These are phyloP conservation scores for Montipora foliosa DNA, from an alignment of 64 coral and sea anemone genomes.

Conservation along the genomic window DNA sequence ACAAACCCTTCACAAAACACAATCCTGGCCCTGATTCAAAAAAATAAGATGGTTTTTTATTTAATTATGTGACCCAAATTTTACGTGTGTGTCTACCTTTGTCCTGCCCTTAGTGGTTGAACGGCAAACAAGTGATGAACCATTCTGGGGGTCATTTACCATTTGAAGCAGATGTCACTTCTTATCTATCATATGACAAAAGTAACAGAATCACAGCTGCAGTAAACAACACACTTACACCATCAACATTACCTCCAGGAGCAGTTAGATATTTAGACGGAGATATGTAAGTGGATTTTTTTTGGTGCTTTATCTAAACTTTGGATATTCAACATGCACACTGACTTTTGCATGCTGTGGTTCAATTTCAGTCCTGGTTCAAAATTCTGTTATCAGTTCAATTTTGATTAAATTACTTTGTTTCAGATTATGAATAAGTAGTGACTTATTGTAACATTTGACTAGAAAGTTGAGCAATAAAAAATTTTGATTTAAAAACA, in stretches of 20 bases:
- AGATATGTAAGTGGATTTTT: slow-evolving; percentile 15
- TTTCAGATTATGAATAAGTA: no score
- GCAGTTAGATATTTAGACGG: slow-evolving; percentile 64
- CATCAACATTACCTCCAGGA: slow-evolving; percentile 88
- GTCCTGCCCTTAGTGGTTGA: slow-evolving; percentile 74
- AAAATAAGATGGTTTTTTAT: no score
- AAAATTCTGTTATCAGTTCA: no score
- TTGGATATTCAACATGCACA: neutral
- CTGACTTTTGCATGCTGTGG: no score
- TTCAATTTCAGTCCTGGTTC: no score
- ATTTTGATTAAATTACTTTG: no score
- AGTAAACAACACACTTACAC: slow-evolving; percentile 93
- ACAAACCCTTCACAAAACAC: no score
- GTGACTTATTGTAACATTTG: no score
- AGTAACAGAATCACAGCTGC: slow-evolving; percentile 92
- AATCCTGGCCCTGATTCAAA: no score
- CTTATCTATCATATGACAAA: slow-evolving; percentile 50
- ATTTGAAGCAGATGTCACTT: slow-evolving; percentile 95
- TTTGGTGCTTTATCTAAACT: neutral
- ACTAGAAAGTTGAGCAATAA: no score
- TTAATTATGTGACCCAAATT: neutral
- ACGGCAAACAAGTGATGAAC: slow-evolving; percentile 82
- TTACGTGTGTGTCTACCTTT: no score
- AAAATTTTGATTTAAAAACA: no score
- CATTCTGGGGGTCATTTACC: slow-evolving; percentile 95